These are phyloP conservation scores for Ceriagrion tenellum DNA, from an alignment of 2,888 invertebrate species.

Conservation along the genomic window DNA sequence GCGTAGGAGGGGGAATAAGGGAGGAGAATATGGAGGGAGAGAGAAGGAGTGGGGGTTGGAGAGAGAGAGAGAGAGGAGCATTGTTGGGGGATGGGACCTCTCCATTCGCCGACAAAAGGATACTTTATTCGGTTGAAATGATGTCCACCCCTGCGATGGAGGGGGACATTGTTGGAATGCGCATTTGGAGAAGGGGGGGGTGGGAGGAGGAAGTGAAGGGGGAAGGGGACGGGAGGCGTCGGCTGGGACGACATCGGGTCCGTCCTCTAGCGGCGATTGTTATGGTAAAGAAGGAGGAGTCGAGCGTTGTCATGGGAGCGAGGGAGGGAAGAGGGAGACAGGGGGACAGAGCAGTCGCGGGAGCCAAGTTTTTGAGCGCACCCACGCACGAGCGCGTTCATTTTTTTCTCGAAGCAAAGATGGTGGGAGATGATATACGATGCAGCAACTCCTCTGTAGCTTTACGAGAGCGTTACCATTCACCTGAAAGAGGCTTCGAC, in stretches of 20 bases:
- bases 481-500: too few species aligned
- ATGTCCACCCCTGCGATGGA: neutral
- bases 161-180: neutral
- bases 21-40: neutral
- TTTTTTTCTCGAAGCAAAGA: too few species aligned
- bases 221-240: too few species aligned
- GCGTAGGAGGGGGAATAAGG: neutral
- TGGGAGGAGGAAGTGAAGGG: conserved; percentile 35
- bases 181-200: conserved; percentile 66
- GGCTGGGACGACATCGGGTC: conserved; percentile 42
- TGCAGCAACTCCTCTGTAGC: too few species aligned
- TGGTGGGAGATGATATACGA: too few species aligned
- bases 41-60: neutral
- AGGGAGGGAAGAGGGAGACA: neutral
- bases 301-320: neutral
- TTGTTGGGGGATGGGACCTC: neutral
- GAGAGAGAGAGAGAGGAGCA: conserved; percentile 13
- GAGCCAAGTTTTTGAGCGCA: neutral
- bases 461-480: too few species aligned
- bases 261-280: neutral
- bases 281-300: neutral
- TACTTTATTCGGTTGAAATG: conserved; percentile 41
- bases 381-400: neutral
- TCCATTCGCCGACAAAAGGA: neutral
- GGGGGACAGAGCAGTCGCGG: too few species aligned